Evolutionary conservation across 2,113 vertebrate genomes (phyloP), one percentile per base, ranked within the genome.

Genomic region (Heterotilapia buettikoferi): DNA sequence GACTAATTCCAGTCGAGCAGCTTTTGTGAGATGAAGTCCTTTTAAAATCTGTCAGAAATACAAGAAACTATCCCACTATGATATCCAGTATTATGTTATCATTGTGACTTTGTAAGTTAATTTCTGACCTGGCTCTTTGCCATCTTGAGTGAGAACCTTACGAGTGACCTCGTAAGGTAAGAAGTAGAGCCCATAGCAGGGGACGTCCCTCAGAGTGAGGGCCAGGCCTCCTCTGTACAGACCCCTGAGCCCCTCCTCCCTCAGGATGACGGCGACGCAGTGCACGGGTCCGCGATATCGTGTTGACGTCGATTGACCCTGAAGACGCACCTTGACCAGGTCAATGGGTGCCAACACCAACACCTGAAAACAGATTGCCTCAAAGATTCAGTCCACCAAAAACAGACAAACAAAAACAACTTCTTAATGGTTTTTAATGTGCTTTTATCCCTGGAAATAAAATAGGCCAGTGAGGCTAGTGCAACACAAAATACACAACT

Each of bases 311-410:
- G 89, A 96, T 88, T 97, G 97, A 89, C 96, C 97, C 95, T 98
- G 97, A 19, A 98, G 92, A 13, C 97, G 96, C 57, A 98, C 97
- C 94, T 98, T 98, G 89, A 98, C 95, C 91, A 98, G 96, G 91
- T 98, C 97, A 5, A 96, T 93, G 7, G 97, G 97, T 13, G 96
- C 96, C 71, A 87, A 88, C 50, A 95, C 93, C 80, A 94, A 88
- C 73, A 97, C 94, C 97, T 98, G 91, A 8, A 12, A 63, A 47
- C 12, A 86, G 24, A 66, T 19, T 29, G 31, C 24, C 10, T 7
- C 6, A 31, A 50, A 78, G 3, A n/a, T 12, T 78, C 24, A 78
- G 73, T 52, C 45, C 45, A 52, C 43, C 45, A 19, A 78, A 13
- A 50, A 31, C 61, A 66, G 38, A 66, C 31, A 38, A 38, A 66